phyloP scores from a whole-genome alignment of 1,140 invertebrate species.

The Neodiprion fabricii region DNA sequence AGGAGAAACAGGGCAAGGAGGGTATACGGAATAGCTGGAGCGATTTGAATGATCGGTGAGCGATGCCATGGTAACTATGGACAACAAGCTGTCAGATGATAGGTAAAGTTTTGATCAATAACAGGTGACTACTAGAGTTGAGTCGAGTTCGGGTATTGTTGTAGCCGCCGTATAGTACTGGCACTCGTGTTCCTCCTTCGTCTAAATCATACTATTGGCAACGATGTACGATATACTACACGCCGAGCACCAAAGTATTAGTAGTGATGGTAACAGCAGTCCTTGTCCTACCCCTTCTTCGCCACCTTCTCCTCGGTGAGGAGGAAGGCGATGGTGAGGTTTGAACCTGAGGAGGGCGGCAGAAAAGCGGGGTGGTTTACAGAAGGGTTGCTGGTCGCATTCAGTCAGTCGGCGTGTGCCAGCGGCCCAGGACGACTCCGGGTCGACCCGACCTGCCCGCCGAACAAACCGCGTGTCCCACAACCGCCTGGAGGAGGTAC shows the following conservation, averaged over 20 bases:
- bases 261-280: no score
- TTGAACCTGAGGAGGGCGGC: not conserved
- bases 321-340: not conserved
- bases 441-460: not conserved
- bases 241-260: no score
- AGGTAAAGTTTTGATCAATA: conserved; percentile 63
- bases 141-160: conserved; percentile 18
- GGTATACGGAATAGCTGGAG: not conserved
- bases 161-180: no score
- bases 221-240: no score
- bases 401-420: conserved; percentile 42
- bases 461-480: not conserved
- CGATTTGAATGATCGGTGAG: conserved; percentile 50
- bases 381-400: not conserved
- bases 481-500: not conserved
- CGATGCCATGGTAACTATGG: conserved; percentile 58
- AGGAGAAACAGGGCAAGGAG: conserved; percentile 32
- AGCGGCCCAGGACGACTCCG: conserved; percentile 35
- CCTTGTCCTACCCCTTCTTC: no score
- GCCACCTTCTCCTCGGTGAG: not conserved
- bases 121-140: conserved; percentile 49
- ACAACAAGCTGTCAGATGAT: conserved; percentile 63
- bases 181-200: no score
- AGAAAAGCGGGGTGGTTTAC: not conserved
- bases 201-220: no score